Evolutionary conservation across 92 coral and sea anemone genomes (phyloP), one percentile per base, ranked within the genome.

Genomic region (Parazoanthus atlanticus): DNA sequence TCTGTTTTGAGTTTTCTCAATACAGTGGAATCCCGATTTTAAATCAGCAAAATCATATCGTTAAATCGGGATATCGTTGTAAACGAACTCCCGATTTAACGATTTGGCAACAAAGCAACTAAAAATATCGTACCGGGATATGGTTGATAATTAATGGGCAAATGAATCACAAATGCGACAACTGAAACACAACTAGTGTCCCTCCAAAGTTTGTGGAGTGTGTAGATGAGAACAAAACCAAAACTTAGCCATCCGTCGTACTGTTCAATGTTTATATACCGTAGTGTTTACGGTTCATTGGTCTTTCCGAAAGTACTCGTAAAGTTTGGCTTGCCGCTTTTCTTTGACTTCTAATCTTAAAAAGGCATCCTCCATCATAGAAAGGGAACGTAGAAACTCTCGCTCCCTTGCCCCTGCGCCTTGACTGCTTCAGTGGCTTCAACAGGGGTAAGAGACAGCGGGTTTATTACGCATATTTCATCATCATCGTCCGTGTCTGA

Each of bases 161-260:
- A 76, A 86, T 86, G 58, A 85, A 76, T 76, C 61, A 76, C 83
- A 86, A 75, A 75, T 76, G 83, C 89, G 28, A 75, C 84, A 86
- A 77, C 76, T 31, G 76, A 75, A 86, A 76, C 4, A 40, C 84
- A 56, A 75, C 83, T 86, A 21, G 70, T 17, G 89, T 76, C 89
- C 84, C 29, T 76, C 28, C 83, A 86, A 32, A 54, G 76, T 86
- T 49, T 86, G 89, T 77, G 89, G 75, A 76, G 84, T 76, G 89
- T 64, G 41, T 72, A 73, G 73, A 46, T n/a, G 43, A 47, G 23
- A 73, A 70, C 71, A 73, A 46, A 85, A 49, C 71, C 41, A 64
- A 82, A 84, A 41, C 72, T 47, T 81, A 81, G 85, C 85, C 73
- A 81, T 25, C 38, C 73, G 69, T 15, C 71, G 73, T 81, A 52